These are phyloP conservation scores for Parochlus steinenii DNA, from an alignment of 2,888 invertebrate genomes.

Conservation along the genomic window DNA sequence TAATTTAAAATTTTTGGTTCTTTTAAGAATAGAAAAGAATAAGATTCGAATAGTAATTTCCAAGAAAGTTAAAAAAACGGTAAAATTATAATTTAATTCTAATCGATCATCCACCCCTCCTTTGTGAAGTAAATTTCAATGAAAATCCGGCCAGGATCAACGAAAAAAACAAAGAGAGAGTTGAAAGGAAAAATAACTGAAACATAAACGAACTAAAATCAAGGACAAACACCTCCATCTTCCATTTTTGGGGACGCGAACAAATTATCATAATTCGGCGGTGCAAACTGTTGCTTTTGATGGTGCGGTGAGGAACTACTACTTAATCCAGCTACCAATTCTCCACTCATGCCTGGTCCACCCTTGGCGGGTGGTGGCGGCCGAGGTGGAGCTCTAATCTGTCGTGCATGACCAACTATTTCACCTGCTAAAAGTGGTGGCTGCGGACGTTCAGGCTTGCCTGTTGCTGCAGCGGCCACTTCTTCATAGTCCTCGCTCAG, in stretches of 20 bases:
- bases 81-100: no score
- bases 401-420: conserved; percentile 5
- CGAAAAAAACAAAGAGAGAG: no score
- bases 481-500: conserved; percentile 7
- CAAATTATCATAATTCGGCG: conserved; percentile 4
- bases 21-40: no score
- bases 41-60: no score
- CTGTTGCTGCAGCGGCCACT: no score
- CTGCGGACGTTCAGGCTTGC: background rate
- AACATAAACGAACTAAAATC: conserved; percentile 4
- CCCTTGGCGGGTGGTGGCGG: conserved; percentile 30
- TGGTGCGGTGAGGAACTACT: conserved; percentile 10
- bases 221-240: conserved; percentile 10
- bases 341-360: conserved; percentile 4
- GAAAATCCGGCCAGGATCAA: no score
- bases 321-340: conserved; percentile 11
- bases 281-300: conserved; percentile 10
- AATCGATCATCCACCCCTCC: no score
- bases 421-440: conserved; percentile 10
- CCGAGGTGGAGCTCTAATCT: conserved; percentile 24
- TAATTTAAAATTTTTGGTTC: no score
- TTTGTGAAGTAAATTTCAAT: no score
- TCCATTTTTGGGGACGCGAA: conserved; percentile 7
- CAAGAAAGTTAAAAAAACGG: no score
- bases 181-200: conserved; percentile 1